Evolutionary conservation across 2,113 vertebrate genomes (phyloP).

Genomic region (Bubalus kerabau): DNA sequence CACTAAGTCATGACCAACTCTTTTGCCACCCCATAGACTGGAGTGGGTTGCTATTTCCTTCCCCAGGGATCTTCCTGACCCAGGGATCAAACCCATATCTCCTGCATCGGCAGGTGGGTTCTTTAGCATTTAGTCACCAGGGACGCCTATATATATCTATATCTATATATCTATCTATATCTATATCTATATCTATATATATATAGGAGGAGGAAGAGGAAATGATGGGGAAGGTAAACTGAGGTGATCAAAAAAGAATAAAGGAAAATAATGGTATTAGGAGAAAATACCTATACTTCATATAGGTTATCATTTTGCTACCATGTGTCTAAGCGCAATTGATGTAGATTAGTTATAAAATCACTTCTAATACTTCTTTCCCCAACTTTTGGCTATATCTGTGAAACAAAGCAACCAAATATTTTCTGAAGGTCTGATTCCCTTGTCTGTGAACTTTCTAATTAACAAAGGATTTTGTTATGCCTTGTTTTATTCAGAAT

Average conservation of each 20-base stretch:
- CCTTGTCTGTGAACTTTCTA: not conserved
- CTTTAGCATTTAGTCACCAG: not conserved
- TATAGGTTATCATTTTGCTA: not conserved
- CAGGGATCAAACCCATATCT: not conserved
- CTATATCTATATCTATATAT: rapidly evolving
- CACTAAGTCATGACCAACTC: no score
- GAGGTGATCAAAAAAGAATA: not conserved
- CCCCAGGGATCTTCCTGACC: not conserved
- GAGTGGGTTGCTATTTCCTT: not conserved
- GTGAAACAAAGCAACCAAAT: not conserved
- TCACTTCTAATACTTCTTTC: not conserved
- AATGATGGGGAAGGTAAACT: not conserved
- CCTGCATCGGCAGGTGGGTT: not conserved
- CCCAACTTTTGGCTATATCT: not conserved
- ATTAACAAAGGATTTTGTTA: not conserved
- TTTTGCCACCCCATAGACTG: no score
- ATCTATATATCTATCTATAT: rapidly evolving
- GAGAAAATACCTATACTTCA: not conserved
- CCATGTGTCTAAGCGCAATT: not conserved
- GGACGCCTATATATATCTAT: rapidly evolving
- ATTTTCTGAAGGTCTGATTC: not conserved
- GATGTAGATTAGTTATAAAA: not conserved
- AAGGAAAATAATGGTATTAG: not conserved
- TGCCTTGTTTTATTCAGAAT: not conserved
- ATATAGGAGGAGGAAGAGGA: not conserved